phyloP scores from a whole-genome alignment of 2,113 vertebrate species.

The Gymnarchus niloticus region DNA sequence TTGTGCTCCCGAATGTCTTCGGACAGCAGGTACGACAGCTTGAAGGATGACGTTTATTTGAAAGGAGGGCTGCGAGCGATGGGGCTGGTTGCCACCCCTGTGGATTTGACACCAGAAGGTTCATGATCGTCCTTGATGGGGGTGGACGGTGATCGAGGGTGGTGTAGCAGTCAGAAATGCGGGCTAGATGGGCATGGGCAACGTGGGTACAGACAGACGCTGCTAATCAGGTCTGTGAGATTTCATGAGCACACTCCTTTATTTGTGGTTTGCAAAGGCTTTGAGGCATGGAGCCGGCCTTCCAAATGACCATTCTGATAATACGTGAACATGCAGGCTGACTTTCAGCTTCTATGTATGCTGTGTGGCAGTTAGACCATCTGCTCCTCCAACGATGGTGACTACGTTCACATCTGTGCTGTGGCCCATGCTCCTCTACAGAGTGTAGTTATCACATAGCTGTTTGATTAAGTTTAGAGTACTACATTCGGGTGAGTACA shows the following conservation, averaged over 20 bases:
- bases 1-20: background rate
- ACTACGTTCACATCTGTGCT: background rate
- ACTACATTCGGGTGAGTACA: background rate
- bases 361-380: background rate
- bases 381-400: background rate
- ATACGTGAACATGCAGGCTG: conserved; percentile 5
- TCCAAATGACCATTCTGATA: background rate
- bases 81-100: background rate
- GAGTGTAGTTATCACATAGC: background rate
- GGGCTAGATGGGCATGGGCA: background rate
- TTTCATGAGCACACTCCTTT: conserved; percentile 6
- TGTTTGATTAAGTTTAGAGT: background rate
- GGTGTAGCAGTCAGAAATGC: background rate
- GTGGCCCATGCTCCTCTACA: background rate
- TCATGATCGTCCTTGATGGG: background rate
- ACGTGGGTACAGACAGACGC: background rate
- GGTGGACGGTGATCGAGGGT: background rate
- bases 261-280: background rate
- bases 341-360: background rate
- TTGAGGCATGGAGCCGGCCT: background rate
- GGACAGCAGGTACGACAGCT: background rate
- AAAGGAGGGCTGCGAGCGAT: background rate
- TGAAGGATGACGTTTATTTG: background rate
- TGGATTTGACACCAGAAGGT: background rate
- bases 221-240: conserved; percentile 20